phyloP scores from a whole-genome alignment of 2,113 vertebrate genomes.

The Maccullochella peelii region DNA sequence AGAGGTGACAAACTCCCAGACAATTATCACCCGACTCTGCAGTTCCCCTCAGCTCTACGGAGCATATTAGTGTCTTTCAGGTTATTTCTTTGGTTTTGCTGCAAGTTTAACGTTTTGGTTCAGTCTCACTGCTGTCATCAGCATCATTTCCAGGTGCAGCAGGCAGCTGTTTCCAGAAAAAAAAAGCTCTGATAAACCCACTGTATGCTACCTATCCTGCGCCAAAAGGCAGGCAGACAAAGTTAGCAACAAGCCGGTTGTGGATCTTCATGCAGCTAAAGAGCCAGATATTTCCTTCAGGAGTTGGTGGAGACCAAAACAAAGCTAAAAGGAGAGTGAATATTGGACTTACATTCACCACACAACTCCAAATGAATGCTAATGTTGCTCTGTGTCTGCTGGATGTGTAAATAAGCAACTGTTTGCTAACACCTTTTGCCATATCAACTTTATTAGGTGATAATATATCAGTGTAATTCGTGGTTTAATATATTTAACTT shows the following conservation, averaged over 20 bases:
- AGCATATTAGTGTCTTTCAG: neutral
- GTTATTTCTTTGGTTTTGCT: neutral
- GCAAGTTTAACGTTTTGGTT: neutral
- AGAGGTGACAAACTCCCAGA: neutral
- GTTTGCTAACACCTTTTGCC: no score
- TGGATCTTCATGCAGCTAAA: no score
- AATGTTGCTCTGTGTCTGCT: no score
- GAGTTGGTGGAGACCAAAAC: neutral
- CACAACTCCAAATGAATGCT: no score
- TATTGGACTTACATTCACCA: neutral
- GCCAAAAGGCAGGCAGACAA: neutral
- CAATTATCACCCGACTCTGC: neutral
- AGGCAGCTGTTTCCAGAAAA: neutral
- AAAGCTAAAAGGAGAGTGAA: neutral
- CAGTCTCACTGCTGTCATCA: neutral
- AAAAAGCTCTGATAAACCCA: neutral
- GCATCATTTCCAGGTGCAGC: neutral
- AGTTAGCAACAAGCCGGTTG: neutral
- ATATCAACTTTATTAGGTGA: no score
- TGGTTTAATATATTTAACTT: neutral
- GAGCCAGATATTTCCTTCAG: neutral
- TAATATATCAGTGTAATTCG: neutral
- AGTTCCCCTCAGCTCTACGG: neutral
- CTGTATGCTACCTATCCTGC: no score
- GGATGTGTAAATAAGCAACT: no score